phyloP scores from a whole-genome alignment of 2,888 invertebrate species.

The Limenitis camilla region DNA sequence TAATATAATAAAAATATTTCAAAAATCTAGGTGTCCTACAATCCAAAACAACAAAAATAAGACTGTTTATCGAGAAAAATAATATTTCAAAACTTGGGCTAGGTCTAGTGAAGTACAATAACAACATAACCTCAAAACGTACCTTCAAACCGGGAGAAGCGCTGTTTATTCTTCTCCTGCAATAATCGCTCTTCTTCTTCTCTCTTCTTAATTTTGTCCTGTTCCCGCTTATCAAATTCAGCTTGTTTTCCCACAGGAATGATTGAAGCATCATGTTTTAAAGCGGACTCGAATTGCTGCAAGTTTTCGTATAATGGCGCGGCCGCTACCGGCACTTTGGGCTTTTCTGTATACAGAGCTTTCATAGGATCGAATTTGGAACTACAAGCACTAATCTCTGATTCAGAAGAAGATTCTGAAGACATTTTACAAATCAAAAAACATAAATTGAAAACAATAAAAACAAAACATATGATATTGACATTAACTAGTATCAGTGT shows the following conservation, averaged over 20 bases:
- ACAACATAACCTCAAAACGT: conserved; percentile 58
- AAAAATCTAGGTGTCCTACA: no score
- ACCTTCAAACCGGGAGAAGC: conserved; percentile 60
- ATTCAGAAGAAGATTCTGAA: conserved; percentile 56
- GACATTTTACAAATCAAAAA: conserved; percentile 41
- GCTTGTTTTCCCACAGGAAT: conserved; percentile 46
- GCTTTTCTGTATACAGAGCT: conserved; percentile 76
- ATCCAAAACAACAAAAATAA: no score
- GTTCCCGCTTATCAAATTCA: conserved; percentile 45
- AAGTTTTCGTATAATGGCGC: conserved; percentile 82
- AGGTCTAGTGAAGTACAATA: background rate
- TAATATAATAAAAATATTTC: no score
- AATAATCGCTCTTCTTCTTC: conserved; percentile 38
- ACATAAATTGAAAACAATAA: conserved; percentile 8
- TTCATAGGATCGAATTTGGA: conserved; percentile 80
- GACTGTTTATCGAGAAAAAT: no score
- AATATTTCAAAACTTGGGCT: no score
- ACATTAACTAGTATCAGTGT: no score
- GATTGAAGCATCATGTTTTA: conserved; percentile 29
- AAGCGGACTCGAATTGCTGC: conserved; percentile 68
- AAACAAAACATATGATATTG: background rate
- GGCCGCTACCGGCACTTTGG: conserved; percentile 68
- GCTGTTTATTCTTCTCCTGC: conserved; percentile 53
- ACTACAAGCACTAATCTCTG: conserved; percentile 57
- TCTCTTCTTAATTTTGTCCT: conserved; percentile 43